These are phyloP conservation scores for Pseudochromis fuscus DNA, from an alignment of 2,797 vertebrate species.

Conservation along the genomic window DNA sequence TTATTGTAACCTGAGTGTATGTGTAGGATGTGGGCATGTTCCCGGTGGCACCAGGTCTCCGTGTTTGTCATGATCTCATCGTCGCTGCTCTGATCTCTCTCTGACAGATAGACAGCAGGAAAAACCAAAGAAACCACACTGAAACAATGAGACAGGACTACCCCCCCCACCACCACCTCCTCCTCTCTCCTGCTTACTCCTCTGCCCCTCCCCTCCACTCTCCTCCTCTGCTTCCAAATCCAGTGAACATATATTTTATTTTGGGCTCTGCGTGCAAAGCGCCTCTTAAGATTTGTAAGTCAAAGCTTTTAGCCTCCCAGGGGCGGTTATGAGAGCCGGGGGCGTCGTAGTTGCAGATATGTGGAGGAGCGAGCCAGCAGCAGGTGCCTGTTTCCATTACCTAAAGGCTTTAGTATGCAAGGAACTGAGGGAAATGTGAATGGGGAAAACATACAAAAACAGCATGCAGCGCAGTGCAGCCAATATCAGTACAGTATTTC, in stretches of 20 bases:
- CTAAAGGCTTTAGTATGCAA: slow-evolving; percentile 80
- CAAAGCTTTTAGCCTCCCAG: slow-evolving; percentile 70
- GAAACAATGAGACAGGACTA: slow-evolving; percentile 61
- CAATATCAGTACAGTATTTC: slow-evolving; percentile 13
- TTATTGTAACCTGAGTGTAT: slow-evolving; percentile 1
- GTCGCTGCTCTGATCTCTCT: slow-evolving; percentile 61
- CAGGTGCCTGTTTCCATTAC: slow-evolving; percentile 89
- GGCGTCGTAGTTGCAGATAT: slow-evolving; percentile 70
- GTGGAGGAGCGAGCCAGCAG: slow-evolving; percentile 62
- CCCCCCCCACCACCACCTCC: slow-evolving; percentile 5
- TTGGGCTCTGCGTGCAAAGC: slow-evolving; percentile 77
- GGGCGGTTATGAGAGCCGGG: slow-evolving; percentile 70
- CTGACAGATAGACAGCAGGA: slow-evolving; percentile 50
- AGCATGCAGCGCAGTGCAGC: slow-evolving; percentile 32
- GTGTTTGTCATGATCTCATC: slow-evolving; percentile 61
- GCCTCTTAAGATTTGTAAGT: slow-evolving; percentile 76
- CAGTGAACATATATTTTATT: slow-evolving; percentile 71
- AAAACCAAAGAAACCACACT: slow-evolving; percentile 53
- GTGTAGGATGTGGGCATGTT: slow-evolving; percentile 37
- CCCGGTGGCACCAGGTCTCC: slow-evolving; percentile 41
- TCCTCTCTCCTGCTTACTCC: background rate
- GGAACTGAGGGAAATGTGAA: slow-evolving; percentile 67
- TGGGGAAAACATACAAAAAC: slow-evolving; percentile 55
- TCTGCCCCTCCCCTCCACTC: background rate
- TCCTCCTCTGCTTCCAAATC: slow-evolving; percentile 48